These are phyloP conservation scores for Melanotaenia trifasciata DNA, from an alignment of 2,797 vertebrate species.

Conservation along the genomic window DNA sequence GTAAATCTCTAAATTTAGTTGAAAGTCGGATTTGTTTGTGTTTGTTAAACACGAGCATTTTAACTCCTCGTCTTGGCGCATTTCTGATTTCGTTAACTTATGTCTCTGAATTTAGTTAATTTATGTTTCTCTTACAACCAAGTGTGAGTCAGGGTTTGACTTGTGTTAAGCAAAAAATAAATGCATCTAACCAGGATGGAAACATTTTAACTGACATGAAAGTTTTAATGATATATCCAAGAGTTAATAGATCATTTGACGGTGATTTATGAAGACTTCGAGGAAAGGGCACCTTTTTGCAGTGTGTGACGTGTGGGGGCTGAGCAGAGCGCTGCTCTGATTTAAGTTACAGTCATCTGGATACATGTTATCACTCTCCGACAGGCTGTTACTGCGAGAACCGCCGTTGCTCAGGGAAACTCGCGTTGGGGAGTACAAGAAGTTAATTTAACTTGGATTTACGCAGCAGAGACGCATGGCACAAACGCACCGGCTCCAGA, in stretches of 20 bases:
- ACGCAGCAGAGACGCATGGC: constrained; percentile 51
- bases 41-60: neutral
- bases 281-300: constrained; percentile 37
- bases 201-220: neutral
- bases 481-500: constrained; percentile 29
- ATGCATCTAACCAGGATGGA: neutral
- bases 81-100: neutral
- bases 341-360: constrained; percentile 77
- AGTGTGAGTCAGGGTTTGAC: neutral
- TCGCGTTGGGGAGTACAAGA: constrained; percentile 21
- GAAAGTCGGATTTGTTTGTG: neutral
- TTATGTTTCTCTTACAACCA: no score
- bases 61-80: neutral
- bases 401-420: constrained; percentile 28
- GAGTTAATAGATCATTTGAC: accelerated
- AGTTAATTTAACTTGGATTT: constrained; percentile 41
- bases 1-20: neutral
- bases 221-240: neutral
- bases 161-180: neutral
- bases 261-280: constrained; percentile 8
- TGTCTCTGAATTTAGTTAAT: neutral
- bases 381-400: constrained; percentile 30
- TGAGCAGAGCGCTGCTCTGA: constrained; percentile 70
- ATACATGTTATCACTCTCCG: constrained; percentile 72
- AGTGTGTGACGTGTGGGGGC: constrained; percentile 81